phyloP scores from a whole-genome alignment of 2,113 vertebrate genomes.

The Ardeotis arabs region DNA sequence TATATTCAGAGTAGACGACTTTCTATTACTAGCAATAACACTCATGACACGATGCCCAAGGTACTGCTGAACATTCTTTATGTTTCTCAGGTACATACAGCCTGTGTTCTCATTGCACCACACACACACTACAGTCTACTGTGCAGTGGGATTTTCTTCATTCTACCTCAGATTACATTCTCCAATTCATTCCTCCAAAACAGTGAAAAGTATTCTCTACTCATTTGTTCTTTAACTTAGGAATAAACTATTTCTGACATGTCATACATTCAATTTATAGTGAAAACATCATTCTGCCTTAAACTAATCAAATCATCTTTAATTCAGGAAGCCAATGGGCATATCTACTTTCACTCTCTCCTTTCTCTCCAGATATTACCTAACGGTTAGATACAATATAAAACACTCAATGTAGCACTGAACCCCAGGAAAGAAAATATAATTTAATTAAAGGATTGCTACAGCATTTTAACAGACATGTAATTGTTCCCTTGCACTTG shows the following conservation, averaged over 20 bases:
- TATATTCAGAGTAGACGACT: not conserved
- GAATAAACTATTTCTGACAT: not conserved
- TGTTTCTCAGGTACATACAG: not conserved
- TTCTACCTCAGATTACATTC: not conserved
- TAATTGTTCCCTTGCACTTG: not conserved
- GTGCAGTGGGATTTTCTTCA: not conserved
- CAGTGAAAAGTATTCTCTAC: not conserved
- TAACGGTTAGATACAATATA: not conserved
- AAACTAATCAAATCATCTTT: not conserved
- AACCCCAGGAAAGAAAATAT: not conserved
- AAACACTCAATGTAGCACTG: not conserved
- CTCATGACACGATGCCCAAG: accelerated
- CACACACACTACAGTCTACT: not conserved
- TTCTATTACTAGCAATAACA: not conserved
- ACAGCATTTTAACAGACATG: not conserved
- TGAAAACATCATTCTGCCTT: not conserved
- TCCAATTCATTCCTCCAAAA: not conserved
- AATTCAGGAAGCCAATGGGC: not conserved
- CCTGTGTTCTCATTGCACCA: not conserved
- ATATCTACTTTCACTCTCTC: not conserved
- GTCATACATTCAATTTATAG: not conserved
- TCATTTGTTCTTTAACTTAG: not conserved
- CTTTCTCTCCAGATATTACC: not conserved
- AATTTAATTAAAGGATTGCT: not conserved
- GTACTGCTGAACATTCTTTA: not conserved